phyloP scores from a whole-genome alignment of 2,888 invertebrate species.

The Ophion obscuratus region DNA sequence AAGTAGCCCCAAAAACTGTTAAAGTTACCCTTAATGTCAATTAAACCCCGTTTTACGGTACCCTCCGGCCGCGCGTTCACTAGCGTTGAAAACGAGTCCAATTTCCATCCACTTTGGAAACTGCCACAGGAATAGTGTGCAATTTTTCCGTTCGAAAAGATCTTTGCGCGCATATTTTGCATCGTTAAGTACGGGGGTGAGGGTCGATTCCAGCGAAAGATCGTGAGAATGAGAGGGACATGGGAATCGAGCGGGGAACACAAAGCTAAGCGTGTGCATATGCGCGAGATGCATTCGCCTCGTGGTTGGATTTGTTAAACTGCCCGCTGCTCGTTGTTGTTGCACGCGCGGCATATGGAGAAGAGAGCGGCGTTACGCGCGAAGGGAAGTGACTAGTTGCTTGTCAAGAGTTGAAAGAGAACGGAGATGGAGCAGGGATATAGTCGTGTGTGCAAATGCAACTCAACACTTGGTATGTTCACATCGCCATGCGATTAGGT shows the following conservation, averaged over 20 bases:
- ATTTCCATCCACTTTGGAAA: too few species aligned
- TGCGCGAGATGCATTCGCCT: slow-evolving; percentile 41
- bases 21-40: too few species aligned
- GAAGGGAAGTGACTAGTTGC: slow-evolving; percentile 22
- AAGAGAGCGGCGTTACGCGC: slow-evolving; percentile 44
- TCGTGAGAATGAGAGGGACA: slow-evolving; percentile 36
- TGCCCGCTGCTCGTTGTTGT: slow-evolving; percentile 24
- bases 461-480: slow-evolving; percentile 22
- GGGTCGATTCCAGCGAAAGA: slow-evolving; percentile 11
- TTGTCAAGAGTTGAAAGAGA: slow-evolving; percentile 18
- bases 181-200: too few species aligned
- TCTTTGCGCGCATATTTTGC: too few species aligned
- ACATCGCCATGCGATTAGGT: slow-evolving; percentile 70
- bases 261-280: background rate
- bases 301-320: slow-evolving; percentile 31
- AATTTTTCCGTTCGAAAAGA: too few species aligned
- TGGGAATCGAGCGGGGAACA: slow-evolving; percentile 8
- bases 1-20: too few species aligned
- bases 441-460: slow-evolving; percentile 42
- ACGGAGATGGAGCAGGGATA: slow-evolving; percentile 28
- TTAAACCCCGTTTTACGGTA: too few species aligned
- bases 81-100: too few species aligned
- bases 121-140: too few species aligned
- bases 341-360: background rate
- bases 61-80: too few species aligned